These are phyloP conservation scores for Leptogaster cylindrica DNA, from an alignment of 2,888 invertebrate species.

Conservation along the genomic window DNA sequence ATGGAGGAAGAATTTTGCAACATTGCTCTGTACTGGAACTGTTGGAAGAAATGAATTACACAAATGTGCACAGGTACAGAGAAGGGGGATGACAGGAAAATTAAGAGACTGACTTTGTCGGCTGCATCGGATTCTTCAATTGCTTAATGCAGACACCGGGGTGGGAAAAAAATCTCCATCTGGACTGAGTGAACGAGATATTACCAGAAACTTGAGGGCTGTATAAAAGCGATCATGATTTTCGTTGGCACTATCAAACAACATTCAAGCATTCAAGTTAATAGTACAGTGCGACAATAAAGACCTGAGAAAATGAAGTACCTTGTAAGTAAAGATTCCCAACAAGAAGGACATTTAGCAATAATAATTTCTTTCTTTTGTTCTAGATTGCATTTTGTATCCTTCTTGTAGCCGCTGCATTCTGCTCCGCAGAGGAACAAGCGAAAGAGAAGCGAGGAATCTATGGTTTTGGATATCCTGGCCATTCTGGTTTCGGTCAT, in stretches of 20 bases:
- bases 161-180: conserved; percentile 25
- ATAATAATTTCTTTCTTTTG: background rate
- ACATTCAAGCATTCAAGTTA: conserved; percentile 9
- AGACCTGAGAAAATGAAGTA: conserved; percentile 16
- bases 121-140: conserved; percentile 26
- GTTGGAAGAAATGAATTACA: conserved; percentile 21
- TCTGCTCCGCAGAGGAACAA: conserved; percentile 1
- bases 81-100: conserved; percentile 4
- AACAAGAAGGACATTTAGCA: background rate
- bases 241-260: conserved; percentile 10
- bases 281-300: background rate
- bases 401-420: background rate
- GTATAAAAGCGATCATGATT: conserved; percentile 35
- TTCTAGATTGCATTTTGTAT: conserved; percentile 9
- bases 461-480: conserved; percentile 21
- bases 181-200: background rate
- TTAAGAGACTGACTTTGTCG: background rate
- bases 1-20: conserved; percentile 13
- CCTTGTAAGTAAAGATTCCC: conserved; percentile 6
- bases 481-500: conserved; percentile 1
- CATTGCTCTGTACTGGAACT: background rate
- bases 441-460: conserved; percentile 24
- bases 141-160: conserved; percentile 3
- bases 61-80: conserved; percentile 21
- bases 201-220: conserved; percentile 10